Evolutionary conservation across 1,140 invertebrate species (phyloP).

Genomic region (Mactra quadrangularis): DNA sequence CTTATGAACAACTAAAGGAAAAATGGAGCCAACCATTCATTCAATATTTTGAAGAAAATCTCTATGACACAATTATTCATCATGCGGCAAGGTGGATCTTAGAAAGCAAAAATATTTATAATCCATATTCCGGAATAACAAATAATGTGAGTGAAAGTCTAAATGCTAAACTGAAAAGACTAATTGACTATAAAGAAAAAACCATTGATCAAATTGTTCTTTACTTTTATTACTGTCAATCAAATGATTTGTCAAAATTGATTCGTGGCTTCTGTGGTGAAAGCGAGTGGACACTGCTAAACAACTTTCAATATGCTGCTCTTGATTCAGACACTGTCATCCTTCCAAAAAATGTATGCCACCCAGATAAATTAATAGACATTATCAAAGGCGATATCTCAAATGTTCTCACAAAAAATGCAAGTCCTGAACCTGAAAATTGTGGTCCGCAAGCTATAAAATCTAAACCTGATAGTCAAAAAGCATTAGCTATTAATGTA

Average conservation of each 20-base stretch:
- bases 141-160: constrained; percentile 18
- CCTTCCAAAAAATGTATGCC: constrained; percentile 7
- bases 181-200: constrained; percentile 20
- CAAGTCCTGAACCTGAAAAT: neutral
- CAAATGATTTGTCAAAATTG: neutral
- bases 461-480: neutral
- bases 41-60: constrained; percentile 25
- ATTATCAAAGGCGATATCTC: constrained; percentile 1
- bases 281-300: constrained; percentile 20
- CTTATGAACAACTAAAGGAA: neutral
- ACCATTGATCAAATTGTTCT: neutral
- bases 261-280: constrained; percentile 1
- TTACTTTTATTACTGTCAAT: constrained; percentile 15
- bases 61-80: constrained; percentile 1
- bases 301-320: constrained; percentile 10
- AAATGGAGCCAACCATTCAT: constrained; percentile 17
- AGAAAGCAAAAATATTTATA: neutral
- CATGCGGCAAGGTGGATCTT: constrained; percentile 26
- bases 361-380: neutral
- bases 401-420: neutral
- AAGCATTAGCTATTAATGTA: too few relatives aligned
- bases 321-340: neutral
- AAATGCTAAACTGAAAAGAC: constrained; percentile 26
- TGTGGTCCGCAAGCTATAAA: neutral
- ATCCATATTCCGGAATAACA: neutral